phyloP scores from a whole-genome alignment of 2,888 invertebrate species.

The Epistrophella euchroma region DNA sequence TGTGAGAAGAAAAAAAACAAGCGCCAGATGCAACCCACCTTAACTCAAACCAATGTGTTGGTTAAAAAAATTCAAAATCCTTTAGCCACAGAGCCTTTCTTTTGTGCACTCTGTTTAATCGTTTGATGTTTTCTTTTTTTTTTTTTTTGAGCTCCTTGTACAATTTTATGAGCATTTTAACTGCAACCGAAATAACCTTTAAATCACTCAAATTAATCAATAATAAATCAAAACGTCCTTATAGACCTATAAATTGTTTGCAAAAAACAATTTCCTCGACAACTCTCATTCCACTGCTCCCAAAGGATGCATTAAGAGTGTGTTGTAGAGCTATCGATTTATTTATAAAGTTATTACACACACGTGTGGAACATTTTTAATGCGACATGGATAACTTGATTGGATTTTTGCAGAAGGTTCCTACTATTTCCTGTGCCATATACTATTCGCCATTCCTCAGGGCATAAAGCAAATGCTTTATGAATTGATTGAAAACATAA shows the following conservation, averaged over 20 bases:
- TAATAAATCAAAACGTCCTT: constrained; percentile 66
- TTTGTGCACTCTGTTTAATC: neutral
- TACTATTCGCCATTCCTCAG: neutral
- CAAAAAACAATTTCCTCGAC: constrained; percentile 55
- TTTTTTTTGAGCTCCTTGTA: neutral
- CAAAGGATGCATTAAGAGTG: constrained; percentile 60
- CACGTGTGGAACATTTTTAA: constrained; percentile 9
- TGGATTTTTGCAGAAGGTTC: constrained; percentile 9
- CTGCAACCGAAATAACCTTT: constrained; percentile 43
- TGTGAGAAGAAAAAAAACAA: neutral
- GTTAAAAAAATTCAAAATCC: constrained; percentile 7
- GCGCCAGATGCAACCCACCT: constrained; percentile 9
- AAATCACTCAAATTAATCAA: constrained; percentile 71
- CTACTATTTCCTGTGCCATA: too few relatives aligned
- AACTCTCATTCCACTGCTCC: constrained; percentile 9
- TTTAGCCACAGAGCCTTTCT: neutral
- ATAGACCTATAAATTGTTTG: constrained; percentile 59
- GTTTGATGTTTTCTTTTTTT: constrained; percentile 8
- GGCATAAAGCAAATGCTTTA: neutral
- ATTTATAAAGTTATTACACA: constrained; percentile 15
- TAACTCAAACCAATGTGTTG: neutral
- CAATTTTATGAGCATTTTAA: constrained; percentile 6
- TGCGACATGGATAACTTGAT: constrained; percentile 21
- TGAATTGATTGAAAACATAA: constrained; percentile 16
- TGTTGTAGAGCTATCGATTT: constrained; percentile 17